Evolutionary conservation across 2,888 invertebrate species (phyloP).

Genomic region (Athalia rosae): DNA sequence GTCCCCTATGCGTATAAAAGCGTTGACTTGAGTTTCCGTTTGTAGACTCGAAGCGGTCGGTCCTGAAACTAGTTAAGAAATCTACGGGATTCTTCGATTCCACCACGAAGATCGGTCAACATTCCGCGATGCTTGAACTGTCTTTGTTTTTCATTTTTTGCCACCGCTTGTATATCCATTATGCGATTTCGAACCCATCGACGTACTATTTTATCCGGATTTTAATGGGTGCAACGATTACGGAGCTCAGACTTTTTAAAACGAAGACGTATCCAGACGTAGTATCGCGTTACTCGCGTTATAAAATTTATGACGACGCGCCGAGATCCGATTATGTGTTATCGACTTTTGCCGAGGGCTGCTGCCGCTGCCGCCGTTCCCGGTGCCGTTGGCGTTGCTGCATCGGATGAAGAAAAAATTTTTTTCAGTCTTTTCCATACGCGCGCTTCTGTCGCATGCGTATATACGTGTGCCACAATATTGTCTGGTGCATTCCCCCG

Average conservation of each 20-base stretch:
- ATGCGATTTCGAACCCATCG: too few relatives aligned
- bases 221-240: too few relatives aligned
- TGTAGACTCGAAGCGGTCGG: background rate
- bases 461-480: constrained; percentile 33
- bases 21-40: constrained; percentile 13
- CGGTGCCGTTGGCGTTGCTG: background rate
- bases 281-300: too few relatives aligned
- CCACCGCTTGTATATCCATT: too few relatives aligned
- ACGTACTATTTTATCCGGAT: too few relatives aligned
- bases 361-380: background rate
- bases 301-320: too few relatives aligned
- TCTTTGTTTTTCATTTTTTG: too few relatives aligned
- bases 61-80: background rate
- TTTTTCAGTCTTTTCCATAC: constrained; percentile 12
- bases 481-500: constrained; percentile 63
- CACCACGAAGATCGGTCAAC: too few relatives aligned
- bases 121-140: too few relatives aligned
- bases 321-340: constrained; percentile 23
- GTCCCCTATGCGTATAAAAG: constrained; percentile 17
- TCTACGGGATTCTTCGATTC: too few relatives aligned
- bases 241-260: too few relatives aligned
- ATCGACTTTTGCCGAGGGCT: constrained; percentile 29
- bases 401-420: background rate
- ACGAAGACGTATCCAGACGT: too few relatives aligned
- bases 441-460: background rate